These are phyloP conservation scores for Varecia variegata DNA, from an alignment of 2,797 vertebrate species.

Conservation along the genomic window DNA sequence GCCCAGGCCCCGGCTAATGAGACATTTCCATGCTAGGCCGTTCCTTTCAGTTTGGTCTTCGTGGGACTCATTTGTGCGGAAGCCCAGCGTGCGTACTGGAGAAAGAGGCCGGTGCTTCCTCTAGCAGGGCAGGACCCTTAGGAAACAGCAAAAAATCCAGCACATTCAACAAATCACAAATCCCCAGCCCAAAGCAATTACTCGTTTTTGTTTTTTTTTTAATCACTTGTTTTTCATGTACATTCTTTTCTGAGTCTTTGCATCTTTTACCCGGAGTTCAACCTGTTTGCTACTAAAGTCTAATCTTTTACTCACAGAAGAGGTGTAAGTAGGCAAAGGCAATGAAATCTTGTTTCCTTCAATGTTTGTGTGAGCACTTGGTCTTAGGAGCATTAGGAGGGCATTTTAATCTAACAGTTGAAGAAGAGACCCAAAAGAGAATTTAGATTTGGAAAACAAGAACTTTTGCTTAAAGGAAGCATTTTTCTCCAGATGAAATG, in stretches of 20 bases:
- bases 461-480: neutral
- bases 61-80: neutral
- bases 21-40: conserved; percentile 57
- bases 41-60: conserved; percentile 28
- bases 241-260: neutral
- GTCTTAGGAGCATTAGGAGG: neutral
- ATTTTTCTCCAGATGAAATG: neutral
- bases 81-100: neutral
- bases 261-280: neutral
- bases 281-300: neutral
- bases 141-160: neutral
- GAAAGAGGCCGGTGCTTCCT: neutral
- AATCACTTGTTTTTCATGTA: neutral
- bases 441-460: neutral
- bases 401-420: neutral
- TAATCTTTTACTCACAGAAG: neutral
- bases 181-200: neutral
- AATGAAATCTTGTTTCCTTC: neutral
- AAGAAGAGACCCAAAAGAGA: neutral
- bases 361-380: neutral
- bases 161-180: neutral
- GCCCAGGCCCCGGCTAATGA: conserved; percentile 62
- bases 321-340: neutral
- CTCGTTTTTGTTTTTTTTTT: neutral
- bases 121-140: too few relatives aligned